Conservation (phyloP, 2,888 invertebrate genomes). For the Caenorhabditis imperialis region DNA sequence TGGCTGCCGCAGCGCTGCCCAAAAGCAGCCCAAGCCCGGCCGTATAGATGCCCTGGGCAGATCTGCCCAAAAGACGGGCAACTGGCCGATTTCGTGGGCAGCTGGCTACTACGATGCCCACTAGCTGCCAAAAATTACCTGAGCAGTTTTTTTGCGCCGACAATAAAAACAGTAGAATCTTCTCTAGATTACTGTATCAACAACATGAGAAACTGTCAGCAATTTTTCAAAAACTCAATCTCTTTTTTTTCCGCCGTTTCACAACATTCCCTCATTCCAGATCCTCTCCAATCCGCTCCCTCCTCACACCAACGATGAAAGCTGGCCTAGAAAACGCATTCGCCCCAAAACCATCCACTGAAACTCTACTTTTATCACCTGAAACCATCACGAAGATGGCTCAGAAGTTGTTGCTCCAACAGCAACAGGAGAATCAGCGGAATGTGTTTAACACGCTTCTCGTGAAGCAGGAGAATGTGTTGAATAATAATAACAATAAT, state of each 20-base stretch:
- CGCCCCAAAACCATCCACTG: conserved; percentile 15
- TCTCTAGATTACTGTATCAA: no score
- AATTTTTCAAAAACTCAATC: background rate
- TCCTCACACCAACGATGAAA: conserved; percentile 31
- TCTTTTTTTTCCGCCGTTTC: no score
- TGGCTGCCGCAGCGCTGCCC: no score
- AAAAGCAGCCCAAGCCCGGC: no score
- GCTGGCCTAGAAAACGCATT: conserved; percentile 24
- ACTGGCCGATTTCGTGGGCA: no score
- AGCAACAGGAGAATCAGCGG: conserved; percentile 42
- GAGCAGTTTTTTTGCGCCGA: no score
- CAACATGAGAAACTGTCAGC: no score
- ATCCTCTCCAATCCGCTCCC: conserved; percentile 31
- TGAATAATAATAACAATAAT: conserved; percentile 38
- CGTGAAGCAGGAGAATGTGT: conserved; percentile 32
- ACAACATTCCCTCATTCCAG: conserved; percentile 23
- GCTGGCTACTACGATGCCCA: no score
- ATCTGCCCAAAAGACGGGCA: no score
- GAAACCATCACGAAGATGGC: conserved; percentile 60
- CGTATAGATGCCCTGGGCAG: no score
- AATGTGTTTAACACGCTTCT: conserved; percentile 34
- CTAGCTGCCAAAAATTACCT: no score
- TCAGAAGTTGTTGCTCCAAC: conserved; percentile 24
- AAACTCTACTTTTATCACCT: conserved; percentile 29
- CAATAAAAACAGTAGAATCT: no score